phyloP scores from a whole-genome alignment of 2,113 vertebrate genomes.

The human (Homo sapiens) region DNA sequence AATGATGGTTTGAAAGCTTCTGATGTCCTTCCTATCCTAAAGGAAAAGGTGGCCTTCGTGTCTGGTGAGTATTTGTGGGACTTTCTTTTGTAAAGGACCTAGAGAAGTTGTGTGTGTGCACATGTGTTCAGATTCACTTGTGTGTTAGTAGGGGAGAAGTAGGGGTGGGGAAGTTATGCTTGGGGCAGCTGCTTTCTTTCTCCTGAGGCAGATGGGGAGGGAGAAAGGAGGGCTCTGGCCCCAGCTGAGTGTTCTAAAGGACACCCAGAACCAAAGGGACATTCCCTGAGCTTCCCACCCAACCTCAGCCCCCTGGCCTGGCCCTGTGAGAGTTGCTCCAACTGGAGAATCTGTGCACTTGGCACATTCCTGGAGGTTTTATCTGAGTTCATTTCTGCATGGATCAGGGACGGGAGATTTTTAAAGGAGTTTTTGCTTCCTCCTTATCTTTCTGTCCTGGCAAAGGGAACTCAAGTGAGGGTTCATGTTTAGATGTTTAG shows the following conservation, averaged over 20 bases:
- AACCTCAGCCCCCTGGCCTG: not conserved
- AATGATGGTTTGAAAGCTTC: constrained; percentile 97
- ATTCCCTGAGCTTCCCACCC: constrained; percentile 7
- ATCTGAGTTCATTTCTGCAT: not conserved
- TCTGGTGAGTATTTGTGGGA: constrained; percentile 90
- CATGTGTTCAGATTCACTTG: not conserved
- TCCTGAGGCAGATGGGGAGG: not conserved
- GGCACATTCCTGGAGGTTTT: not conserved
- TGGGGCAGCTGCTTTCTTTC: not conserved
- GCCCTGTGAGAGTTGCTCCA: not conserved
- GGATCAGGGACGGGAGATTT: not conserved
- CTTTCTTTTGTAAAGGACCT: not conserved
- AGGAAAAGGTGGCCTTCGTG: constrained; percentile 99
- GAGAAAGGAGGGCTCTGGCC: not conserved
- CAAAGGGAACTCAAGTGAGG: not conserved
- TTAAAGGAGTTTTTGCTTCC: not conserved
- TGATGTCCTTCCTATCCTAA: constrained; percentile 96
- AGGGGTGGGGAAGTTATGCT: not conserved
- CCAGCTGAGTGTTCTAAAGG: not conserved
- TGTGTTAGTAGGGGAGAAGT: not conserved
- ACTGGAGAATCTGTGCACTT: not conserved
- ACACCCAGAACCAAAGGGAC: not conserved
- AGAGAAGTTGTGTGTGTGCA: not conserved
- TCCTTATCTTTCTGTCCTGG: not conserved
- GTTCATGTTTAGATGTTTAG: not conserved